Conservation (phyloP, 2,113 vertebrate genomes). For the Rhabdornis inornatus region DNA sequence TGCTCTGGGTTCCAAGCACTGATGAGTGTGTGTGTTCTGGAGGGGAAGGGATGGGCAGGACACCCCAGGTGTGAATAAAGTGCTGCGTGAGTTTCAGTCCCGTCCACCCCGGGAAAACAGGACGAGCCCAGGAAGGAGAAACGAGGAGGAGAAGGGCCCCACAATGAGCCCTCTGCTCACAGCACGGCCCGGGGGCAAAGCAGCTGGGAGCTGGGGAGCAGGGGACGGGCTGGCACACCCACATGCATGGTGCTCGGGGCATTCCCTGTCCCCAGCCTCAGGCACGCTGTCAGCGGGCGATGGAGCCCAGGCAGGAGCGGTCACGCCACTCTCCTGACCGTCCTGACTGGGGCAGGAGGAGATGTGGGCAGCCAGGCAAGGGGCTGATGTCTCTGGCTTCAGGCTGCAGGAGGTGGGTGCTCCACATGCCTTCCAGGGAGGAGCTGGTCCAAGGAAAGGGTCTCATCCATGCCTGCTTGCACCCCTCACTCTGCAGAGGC, state of each 20-base stretch:
- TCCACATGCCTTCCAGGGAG: background rate
- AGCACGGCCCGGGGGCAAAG: background rate
- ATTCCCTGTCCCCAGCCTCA: rapidly evolving
- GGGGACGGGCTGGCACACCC: background rate
- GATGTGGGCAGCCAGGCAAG: background rate
- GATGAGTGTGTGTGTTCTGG: background rate
- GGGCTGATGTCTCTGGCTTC: background rate
- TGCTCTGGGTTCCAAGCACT: background rate
- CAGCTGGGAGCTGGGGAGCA: background rate
- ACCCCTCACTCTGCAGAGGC: background rate
- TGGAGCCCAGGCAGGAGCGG: background rate
- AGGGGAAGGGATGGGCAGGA: background rate
- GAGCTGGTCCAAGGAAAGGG: background rate
- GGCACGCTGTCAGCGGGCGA: rapidly evolving
- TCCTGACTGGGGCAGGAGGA: background rate
- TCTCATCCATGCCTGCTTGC: background rate
- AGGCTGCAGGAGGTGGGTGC: background rate
- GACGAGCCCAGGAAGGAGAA: background rate
- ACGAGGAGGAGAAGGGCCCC: background rate
- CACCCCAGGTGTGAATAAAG: background rate
- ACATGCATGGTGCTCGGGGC: background rate
- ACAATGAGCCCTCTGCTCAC: background rate
- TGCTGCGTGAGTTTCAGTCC: background rate
- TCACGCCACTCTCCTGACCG: rapidly evolving
- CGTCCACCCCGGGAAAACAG: background rate